A percentile compares a stretch with the other conserved stretches of the same genome.
phyloP scores from a whole-genome alignment of 2,797 vertebrate genomes.

The Uromys caudimaculatus region DNA sequence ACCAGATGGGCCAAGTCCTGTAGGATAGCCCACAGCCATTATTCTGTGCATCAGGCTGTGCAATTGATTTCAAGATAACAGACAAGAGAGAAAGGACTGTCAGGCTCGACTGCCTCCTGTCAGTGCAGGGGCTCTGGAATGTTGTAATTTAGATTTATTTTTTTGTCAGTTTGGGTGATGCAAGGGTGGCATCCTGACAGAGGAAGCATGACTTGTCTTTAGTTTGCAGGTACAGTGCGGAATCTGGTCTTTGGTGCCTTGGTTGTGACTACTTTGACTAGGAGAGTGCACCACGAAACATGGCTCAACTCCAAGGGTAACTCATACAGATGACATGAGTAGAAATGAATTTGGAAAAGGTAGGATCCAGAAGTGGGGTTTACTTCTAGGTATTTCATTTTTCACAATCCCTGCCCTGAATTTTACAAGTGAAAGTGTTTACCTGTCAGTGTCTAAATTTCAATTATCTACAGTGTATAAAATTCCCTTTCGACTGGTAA shows the following conservation, averaged over 20 bases:
- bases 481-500: conserved; percentile 52
- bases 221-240: conserved; percentile 51
- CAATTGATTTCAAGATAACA: conserved; percentile 81
- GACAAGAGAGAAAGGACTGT: conserved; percentile 81
- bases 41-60: conserved; percentile 80
- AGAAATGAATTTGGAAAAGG: conserved; percentile 17
- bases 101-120: conserved; percentile 81
- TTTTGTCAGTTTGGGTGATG: conserved; percentile 74
- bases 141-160: conserved; percentile 76
- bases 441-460: conserved; percentile 67
- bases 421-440: conserved; percentile 11
- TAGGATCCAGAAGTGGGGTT: background rate
- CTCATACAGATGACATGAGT: background rate
- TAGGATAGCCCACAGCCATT: conserved; percentile 78
- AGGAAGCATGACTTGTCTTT: conserved; percentile 65
- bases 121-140: conserved; percentile 75
- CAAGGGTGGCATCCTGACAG: conserved; percentile 61
- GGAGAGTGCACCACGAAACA: background rate
- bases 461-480: conserved; percentile 5
- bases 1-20: conserved; percentile 76
- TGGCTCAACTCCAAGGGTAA: conserved; percentile 47
- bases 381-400: conserved; percentile 39
- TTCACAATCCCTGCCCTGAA: background rate
- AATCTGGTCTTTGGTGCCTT: conserved; percentile 56
- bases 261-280: background rate